A percentile compares a stretch with the other conserved stretches of the same genome.
phyloP scores from a whole-genome alignment of 2,113 vertebrate species.

The Peromyscus polionotus region DNA sequence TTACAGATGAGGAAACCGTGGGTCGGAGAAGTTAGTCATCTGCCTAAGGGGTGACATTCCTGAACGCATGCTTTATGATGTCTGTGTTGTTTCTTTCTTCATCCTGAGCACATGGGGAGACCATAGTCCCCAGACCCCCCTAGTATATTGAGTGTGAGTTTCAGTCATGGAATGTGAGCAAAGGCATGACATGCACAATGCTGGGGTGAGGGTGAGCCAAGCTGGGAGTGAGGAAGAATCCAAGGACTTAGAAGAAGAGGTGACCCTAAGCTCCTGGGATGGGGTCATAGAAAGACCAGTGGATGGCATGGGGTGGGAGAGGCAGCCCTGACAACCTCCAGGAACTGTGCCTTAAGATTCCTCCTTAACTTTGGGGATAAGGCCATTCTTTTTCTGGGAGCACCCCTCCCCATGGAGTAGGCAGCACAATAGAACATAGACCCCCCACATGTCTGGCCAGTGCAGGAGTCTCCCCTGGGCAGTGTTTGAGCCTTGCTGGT shows the following conservation, averaged over 20 bases:
- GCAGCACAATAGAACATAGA: rapidly evolving
- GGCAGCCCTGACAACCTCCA: background rate
- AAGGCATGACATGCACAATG: background rate
- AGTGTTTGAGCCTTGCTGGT: background rate
- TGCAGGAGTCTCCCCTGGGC: background rate
- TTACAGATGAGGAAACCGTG: background rate
- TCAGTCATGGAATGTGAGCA: background rate
- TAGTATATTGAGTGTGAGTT: background rate
- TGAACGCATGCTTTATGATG: rapidly evolving
- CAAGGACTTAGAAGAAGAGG: background rate
- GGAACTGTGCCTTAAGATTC: background rate
- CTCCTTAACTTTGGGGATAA: background rate
- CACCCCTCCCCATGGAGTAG: too few relatives aligned
- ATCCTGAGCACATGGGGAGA: background rate
- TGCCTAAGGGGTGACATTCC: background rate
- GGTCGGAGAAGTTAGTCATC: background rate
- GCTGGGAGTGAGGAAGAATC: background rate
- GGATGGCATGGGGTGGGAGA: too few relatives aligned
- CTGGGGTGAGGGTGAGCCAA: background rate
- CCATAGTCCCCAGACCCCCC: background rate
- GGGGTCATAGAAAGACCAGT: background rate
- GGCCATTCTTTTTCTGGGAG: background rate
- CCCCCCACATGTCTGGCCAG: background rate
- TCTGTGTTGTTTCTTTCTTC: background rate
- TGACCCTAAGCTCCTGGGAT: background rate